Evolutionary conservation across 2,113 vertebrate species (phyloP).

Genomic region (Heteronetta atricapilla): DNA sequence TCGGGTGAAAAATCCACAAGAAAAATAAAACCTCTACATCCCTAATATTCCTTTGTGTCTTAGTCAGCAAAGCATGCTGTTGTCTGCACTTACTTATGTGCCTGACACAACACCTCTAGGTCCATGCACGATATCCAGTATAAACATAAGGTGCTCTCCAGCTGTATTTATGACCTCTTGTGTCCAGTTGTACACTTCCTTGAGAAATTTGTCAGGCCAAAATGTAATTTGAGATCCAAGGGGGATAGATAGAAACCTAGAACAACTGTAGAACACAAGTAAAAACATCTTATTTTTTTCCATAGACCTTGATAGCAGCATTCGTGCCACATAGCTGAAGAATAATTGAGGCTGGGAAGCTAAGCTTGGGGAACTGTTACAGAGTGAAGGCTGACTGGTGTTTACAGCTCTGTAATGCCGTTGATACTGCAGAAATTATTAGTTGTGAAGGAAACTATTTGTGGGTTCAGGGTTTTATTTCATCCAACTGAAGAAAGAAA

Average conservation of each 20-base stretch:
- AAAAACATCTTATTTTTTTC: neutral
- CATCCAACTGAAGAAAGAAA: neutral
- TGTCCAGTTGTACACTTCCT: neutral
- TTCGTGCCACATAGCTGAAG: neutral
- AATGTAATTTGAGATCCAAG: neutral
- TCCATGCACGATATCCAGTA: neutral
- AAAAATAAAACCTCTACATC: neutral
- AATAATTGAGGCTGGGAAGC: neutral
- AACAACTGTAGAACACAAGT: fast-evolving
- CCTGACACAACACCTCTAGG: neutral
- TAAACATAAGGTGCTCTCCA: neutral
- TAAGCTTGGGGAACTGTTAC: neutral
- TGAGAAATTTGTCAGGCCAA: neutral
- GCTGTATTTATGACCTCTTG: neutral
- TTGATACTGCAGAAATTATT: neutral
- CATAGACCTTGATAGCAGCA: neutral
- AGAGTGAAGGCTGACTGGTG: neutral
- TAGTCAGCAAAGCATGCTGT: neutral
- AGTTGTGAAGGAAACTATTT: neutral
- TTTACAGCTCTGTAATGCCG: neutral
- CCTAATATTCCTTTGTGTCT: neutral
- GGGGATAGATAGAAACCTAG: neutral
- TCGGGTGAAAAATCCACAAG: neutral
- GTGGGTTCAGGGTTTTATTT: neutral
- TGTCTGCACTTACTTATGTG: neutral